Percentiles rank a stretch among this genome's conserved stretches.
Conservation (phyloP, 2,113 vertebrate genomes). For the Columba janthina region DNA sequence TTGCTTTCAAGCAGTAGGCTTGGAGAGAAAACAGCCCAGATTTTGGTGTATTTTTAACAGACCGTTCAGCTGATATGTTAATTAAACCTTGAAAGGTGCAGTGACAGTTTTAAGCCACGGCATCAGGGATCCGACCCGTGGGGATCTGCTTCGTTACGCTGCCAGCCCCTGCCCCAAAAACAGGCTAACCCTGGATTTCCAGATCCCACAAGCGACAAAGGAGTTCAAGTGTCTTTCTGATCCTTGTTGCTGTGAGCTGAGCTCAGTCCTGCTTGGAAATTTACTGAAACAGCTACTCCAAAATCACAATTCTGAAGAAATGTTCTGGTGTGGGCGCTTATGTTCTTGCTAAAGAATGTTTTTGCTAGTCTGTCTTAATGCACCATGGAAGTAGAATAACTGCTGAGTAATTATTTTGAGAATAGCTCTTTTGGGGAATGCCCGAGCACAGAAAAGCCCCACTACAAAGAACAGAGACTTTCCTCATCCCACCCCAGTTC, state of each 20-base stretch:
- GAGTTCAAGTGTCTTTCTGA: background rate
- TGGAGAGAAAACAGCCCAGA: background rate
- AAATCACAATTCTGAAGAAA: background rate
- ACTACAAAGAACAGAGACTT: background rate
- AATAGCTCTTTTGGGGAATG: background rate
- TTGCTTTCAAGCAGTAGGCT: background rate
- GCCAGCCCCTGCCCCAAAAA: background rate
- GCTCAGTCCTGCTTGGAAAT: conserved; percentile 1
- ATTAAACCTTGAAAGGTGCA: background rate
- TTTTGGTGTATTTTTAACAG: background rate
- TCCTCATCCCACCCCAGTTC: background rate
- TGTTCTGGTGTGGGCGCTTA: background rate
- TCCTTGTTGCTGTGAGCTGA: background rate
- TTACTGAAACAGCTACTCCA: background rate
- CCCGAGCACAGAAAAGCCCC: background rate
- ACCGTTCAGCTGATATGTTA: background rate
- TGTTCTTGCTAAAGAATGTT: background rate
- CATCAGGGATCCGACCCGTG: background rate
- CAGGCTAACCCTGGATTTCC: background rate
- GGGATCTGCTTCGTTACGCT: background rate
- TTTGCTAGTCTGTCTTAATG: background rate
- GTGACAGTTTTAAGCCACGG: background rate
- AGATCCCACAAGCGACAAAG: background rate
- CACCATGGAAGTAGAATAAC: background rate
- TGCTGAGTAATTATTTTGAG: background rate